Percentiles rank a stretch among this genome's conserved stretches.
phyloP scores from a whole-genome alignment of 92 coral and sea anemone species.

The Muricea muricata region DNA sequence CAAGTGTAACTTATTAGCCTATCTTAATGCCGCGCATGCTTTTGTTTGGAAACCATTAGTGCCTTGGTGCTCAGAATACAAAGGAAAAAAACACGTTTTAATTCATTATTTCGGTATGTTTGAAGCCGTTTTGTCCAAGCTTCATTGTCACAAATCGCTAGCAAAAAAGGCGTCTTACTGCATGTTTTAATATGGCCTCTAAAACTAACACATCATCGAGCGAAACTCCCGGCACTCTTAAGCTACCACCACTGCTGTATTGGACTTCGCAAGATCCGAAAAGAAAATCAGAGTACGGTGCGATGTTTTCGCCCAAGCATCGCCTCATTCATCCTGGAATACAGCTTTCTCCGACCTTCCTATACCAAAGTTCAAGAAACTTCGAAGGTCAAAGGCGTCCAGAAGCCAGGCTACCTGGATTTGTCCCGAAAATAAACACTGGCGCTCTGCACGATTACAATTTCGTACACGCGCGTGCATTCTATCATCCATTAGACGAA shows the following conservation, averaged over 20 bases:
- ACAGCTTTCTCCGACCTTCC: conserved; percentile 86
- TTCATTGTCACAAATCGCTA: not conserved
- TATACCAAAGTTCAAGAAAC: conserved; percentile 81
- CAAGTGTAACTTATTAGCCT: no score
- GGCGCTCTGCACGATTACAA: conserved; percentile 75
- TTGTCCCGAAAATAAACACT: conserved; percentile 78
- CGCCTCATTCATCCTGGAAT: conserved; percentile 74
- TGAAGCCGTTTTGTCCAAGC: not conserved
- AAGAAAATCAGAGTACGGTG: conserved; percentile 74
- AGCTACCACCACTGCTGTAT: conserved; percentile 79
- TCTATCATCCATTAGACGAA: conserved; percentile 64
- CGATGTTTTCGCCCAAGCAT: conserved; percentile 80
- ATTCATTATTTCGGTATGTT: no score
- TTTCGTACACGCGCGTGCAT: conserved; percentile 80
- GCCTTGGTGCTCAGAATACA: no score
- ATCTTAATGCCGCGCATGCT: no score
- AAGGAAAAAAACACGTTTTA: no score
- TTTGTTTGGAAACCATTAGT: no score
- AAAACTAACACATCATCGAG: not conserved
- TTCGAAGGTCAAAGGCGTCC: conserved; percentile 78
- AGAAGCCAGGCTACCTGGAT: conserved; percentile 69
- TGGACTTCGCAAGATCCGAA: conserved; percentile 67
- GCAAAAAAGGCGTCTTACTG: not conserved
- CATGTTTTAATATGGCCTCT: not conserved
- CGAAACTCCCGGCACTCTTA: conserved; percentile 37